Base-by-base conservation (phyloP, 2,888 invertebrate genomes). In the Pristionchus japonicus region DNA sequence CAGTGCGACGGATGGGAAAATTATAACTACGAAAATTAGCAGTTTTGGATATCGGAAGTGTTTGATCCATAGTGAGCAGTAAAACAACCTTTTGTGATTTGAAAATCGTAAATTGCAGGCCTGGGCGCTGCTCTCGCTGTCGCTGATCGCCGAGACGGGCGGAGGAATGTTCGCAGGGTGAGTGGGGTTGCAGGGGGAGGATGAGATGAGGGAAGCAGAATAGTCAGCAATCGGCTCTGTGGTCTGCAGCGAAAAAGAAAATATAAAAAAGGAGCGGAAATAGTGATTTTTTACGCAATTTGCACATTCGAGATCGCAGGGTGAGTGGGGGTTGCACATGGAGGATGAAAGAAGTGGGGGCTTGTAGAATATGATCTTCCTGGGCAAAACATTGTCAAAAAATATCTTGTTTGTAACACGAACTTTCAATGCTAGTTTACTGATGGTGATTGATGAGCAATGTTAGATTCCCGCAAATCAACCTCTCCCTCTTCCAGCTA, bases 161-260 rank as follows among this genome's bases (percentile, higher is more conserved):
- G 99, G 99, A 0, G 99, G 99, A 0, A 98, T 99, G 98, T 99
- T 99, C 95, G 96, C 98, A 37, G 96, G 91, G 47, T 99, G 98
- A 95, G 98, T 99, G 23, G 57, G 23, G n/a, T 57, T 57, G 20
- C 57, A 57, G n/a, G 0, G 57, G 57, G 20, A n/a, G 57, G 57
- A 57, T 57, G 57, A 57, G 57, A 20, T 1, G n/a, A 57, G 57
- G 52, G 11, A 43, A 52, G 17, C 13, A 52, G 17, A 52, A 43
- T 43, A 43, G 43, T 6, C 6, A 43, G n/a, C 57, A 17, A 20
- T 11, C 57, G 57, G 3, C 6, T 57, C n/a, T n/a, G 57, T 23
- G 6, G 57, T n/a, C n/a, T n/a, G n/a, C n/a, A n/a, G n/a, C n/a
- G n/a, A n/a, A n/a, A n/a, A n/a, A n/a, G n/a, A n/a, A n/a, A n/a